Base-by-base conservation (phyloP, 2,113 vertebrate species). In the Salminus brasiliensis region DNA sequence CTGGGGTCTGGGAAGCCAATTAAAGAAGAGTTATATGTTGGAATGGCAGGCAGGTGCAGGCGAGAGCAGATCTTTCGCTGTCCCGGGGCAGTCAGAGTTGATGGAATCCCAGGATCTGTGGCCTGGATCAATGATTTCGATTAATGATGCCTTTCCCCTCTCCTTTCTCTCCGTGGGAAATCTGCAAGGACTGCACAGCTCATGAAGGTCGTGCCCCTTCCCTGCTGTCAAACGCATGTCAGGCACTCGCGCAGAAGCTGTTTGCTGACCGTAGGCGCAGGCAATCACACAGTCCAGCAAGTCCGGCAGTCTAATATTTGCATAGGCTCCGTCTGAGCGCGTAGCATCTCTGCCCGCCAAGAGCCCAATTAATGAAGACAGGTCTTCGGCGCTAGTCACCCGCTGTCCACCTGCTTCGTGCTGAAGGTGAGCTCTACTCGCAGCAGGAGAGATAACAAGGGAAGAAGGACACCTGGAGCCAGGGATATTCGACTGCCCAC, bases 1-100 rank as follows among this genome's bases (percentile, higher is more conserved):
- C 75, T 77, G 69, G 30, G 77, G 78, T 88, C 85, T 85, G 88
- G 90, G 90, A 85, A 89, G 85, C 85, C 87, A 90, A 92, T 92
- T 91, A 92, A 83, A 80, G 36, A 32, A 79, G 84, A 89, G 86
- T 84, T 89, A n/a, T 89, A n/a, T 25, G 68, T 80, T 57, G 55
- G 32, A 55, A 18, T 0, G 1, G 16, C 43, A 70, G 29, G 34
- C 45, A 76, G 85, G 79, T 87, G 82, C 79, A 75, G 74, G 85
- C 78, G 83, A 88, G 88, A 90, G 89, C 86, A 85, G 87, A 88
- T 90, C 85, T 76, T 79, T 69, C 67, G 43, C 69, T 73, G 72
- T 39, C 71, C 52, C 79, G 30, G 67, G 52, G 68, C 79, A 76
- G 80, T 77, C 78, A 69, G 76, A 76, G 80, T 72, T 77, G 74